Percentiles rank a stretch among this genome's conserved stretches.
phyloP scores from a whole-genome alignment of 2,113 vertebrate genomes.

The Aythya baeri region DNA sequence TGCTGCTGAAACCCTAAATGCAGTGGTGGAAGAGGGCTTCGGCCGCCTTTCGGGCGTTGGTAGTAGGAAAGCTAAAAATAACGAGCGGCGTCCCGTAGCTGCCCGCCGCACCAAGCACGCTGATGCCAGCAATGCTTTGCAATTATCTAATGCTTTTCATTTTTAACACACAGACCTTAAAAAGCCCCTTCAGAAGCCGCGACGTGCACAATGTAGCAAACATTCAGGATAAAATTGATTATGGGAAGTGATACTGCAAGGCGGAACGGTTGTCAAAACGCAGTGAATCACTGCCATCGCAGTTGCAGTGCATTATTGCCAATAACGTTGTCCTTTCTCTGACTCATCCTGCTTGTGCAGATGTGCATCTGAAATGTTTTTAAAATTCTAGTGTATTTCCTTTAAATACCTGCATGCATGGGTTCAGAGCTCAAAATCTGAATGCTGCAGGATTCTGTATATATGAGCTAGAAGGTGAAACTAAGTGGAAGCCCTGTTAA shows the following conservation, averaged over 20 bases:
- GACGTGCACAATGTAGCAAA: background rate
- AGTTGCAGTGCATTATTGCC: background rate
- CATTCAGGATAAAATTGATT: background rate
- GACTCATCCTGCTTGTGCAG: background rate
- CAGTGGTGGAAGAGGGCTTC: background rate
- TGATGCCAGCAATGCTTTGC: background rate
- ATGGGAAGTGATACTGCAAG: background rate
- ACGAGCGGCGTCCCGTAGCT: background rate
- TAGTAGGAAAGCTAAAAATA: background rate
- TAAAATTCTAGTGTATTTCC: background rate
- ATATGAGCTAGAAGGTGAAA: background rate
- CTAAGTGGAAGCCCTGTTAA: background rate
- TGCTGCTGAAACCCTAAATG: accelerated
- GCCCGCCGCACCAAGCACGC: accelerated
- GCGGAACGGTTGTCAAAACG: background rate
- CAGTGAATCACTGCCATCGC: background rate
- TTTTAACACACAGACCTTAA: background rate
- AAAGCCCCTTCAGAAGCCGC: background rate
- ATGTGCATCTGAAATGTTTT: background rate
- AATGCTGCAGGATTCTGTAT: background rate
- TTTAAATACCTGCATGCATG: background rate
- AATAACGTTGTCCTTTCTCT: background rate
- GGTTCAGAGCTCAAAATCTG: background rate
- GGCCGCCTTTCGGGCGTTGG: background rate
- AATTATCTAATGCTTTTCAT: background rate